Conservation (phyloP, 2,888 invertebrate species). For the Calameuta pallipes region DNA sequence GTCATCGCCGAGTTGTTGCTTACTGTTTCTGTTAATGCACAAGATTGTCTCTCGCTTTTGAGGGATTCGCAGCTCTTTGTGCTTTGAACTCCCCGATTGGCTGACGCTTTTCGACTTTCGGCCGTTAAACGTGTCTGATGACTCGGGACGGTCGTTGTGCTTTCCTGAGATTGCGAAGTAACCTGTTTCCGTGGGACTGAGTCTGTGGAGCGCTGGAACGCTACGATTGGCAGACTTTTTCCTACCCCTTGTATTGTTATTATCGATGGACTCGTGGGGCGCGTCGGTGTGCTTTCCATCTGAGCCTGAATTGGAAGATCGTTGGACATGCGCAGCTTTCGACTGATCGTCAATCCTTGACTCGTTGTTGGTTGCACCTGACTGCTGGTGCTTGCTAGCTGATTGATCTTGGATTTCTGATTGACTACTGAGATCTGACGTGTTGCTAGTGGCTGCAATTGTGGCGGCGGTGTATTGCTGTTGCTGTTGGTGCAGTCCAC, state of each 20-base stretch:
- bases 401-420: constrained; percentile 32
- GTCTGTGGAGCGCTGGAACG: constrained; percentile 48
- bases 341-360: constrained; percentile 30
- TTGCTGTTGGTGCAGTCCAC: constrained; percentile 1
- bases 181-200: constrained; percentile 19
- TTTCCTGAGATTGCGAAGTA: constrained; percentile 24
- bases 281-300: too few relatives aligned
- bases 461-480: constrained; percentile 6
- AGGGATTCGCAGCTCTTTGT: constrained; percentile 31
- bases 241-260: too few relatives aligned
- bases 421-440: constrained; percentile 17
- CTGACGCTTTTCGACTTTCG: constrained; percentile 27
- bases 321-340: constrained; percentile 33
- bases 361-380: constrained; percentile 38
- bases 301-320: too few relatives aligned
- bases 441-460: neutral
- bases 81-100: constrained; percentile 26
- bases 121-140: constrained; percentile 31
- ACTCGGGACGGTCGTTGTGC: constrained; percentile 25
- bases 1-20: constrained; percentile 27
- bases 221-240: constrained; percentile 45
- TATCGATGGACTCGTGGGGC: too few relatives aligned
- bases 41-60: constrained; percentile 25
- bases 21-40: constrained; percentile 18
- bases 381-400: constrained; percentile 41